phyloP scores from a whole-genome alignment of 2,888 invertebrate genomes.

The Polymixis lichenea region DNA sequence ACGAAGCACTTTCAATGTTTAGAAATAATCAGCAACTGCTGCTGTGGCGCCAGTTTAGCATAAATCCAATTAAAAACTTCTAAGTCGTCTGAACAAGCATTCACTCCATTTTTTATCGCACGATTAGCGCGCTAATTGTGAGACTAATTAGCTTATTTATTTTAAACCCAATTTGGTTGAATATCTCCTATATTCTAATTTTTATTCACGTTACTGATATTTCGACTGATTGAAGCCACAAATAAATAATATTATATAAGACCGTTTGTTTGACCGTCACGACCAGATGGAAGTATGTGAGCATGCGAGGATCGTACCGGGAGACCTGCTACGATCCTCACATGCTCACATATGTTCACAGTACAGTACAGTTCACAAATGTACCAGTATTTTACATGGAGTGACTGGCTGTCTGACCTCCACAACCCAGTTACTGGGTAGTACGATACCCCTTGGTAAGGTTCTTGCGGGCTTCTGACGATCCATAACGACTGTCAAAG shows the following conservation, averaged over 20 bases:
- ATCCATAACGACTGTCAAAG: too few relatives aligned
- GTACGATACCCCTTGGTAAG: too few relatives aligned
- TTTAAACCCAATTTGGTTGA: neutral
- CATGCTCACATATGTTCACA: too few relatives aligned
- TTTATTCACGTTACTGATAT: neutral
- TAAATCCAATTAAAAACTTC: slow-evolving; percentile 7
- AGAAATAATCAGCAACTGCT: neutral
- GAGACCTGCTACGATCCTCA: too few relatives aligned
- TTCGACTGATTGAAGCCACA: neutral
- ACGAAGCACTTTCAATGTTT: neutral
- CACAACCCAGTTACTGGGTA: too few relatives aligned
- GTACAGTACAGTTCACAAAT: too few relatives aligned
- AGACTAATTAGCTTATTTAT: neutral
- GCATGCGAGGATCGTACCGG: neutral
- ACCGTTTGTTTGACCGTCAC: neutral
- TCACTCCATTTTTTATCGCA: neutral
- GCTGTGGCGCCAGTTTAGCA: neutral
- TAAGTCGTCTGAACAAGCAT: neutral
- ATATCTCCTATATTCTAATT: neutral
- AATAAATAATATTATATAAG: neutral
- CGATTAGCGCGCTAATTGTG: neutral
- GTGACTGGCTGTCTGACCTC: too few relatives aligned
- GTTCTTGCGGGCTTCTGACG: too few relatives aligned
- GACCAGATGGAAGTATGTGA: neutral
- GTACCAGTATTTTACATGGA: too few relatives aligned